These are phyloP conservation scores for Arge pagana DNA, from an alignment of 2,888 invertebrate species.

Conservation along the genomic window DNA sequence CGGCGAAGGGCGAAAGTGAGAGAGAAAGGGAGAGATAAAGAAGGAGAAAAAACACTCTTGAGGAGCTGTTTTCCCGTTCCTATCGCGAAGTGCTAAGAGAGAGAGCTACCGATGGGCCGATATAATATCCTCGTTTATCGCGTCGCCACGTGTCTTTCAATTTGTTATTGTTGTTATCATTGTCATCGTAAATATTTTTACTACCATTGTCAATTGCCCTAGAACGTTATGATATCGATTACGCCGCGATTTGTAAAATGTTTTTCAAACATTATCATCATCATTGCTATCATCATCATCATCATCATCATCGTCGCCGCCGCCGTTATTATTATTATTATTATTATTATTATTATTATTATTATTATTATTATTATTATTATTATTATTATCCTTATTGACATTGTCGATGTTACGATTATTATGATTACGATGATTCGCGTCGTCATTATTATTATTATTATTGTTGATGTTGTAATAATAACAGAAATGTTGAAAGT, in stretches of 20 bases:
- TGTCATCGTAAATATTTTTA: conserved; percentile 36
- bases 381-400: too few relatives aligned
- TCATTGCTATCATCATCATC: conserved; percentile 23
- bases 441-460: conserved; percentile 34
- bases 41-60: too few relatives aligned
- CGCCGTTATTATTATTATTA: conserved; percentile 12
- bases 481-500: neutral
- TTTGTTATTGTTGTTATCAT: conserved; percentile 24
- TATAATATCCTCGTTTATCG: neutral
- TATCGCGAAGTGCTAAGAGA: neutral
- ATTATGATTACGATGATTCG: conserved; percentile 35
- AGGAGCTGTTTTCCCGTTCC: neutral
- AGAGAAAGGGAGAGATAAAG: too few relatives aligned
- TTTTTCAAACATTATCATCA: conserved; percentile 30
- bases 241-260: too few relatives aligned
- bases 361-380: conserved; percentile 37
- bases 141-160: neutral
- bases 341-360: conserved; percentile 27
- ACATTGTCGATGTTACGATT: conserved; percentile 26
- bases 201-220: too few relatives aligned
- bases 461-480: conserved; percentile 29
- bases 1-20: too few relatives aligned
- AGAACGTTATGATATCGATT: too few relatives aligned
- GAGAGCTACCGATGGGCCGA: neutral
- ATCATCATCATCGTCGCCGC: neutral